Base-by-base conservation (phyloP, 2,888 invertebrate species). In the Bombylius discolor region DNA sequence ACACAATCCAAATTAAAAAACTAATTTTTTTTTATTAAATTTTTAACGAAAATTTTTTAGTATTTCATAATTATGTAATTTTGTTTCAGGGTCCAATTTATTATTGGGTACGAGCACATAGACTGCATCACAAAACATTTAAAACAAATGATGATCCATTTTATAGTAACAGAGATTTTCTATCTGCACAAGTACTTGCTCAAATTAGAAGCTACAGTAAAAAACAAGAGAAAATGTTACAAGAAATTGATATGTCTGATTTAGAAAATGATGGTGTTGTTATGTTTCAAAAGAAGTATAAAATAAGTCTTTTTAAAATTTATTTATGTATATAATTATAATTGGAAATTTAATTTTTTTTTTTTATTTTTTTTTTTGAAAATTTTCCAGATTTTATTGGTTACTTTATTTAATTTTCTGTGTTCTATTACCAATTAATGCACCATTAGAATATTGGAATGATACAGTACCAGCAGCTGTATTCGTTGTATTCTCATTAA, bases 91-190 rank as follows among this genome's bases (percentile, higher is more conserved):
- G 92, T 58, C 75, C 86, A 13, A 84, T 93, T 63, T 88, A 89
- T 72, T 83, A 87, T 64, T 94, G 92, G 90, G 89, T 88, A 0
- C 77, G 82, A 55, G 77, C 82, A 59, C 94, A 94, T 72, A 79
- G 92, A 53, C 73, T 91, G 12, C 91, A 93, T 65, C 93, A 94
- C 69, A 80, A 83, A 56, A 81, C 82, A 67, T 86, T 84, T 60
- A 84, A 83, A 13, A 87, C 89, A 0, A 82, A 84, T 44, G 78
- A 82, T 52, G 94, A 94, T 70, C 91, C 90, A 0, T 90, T 82
- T 70, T 85, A 90, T 68, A 82, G 85, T 65, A 81, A 79, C 4
- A 82, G 81, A 62, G 92, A 94, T 6, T 91, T 95, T 68, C 70
- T 87, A 59, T 85, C 86, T 68, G 81, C 92, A 3, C 94, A 96